phyloP scores from a whole-genome alignment of 2,797 vertebrate genomes.

The Antennarius maculatus region DNA sequence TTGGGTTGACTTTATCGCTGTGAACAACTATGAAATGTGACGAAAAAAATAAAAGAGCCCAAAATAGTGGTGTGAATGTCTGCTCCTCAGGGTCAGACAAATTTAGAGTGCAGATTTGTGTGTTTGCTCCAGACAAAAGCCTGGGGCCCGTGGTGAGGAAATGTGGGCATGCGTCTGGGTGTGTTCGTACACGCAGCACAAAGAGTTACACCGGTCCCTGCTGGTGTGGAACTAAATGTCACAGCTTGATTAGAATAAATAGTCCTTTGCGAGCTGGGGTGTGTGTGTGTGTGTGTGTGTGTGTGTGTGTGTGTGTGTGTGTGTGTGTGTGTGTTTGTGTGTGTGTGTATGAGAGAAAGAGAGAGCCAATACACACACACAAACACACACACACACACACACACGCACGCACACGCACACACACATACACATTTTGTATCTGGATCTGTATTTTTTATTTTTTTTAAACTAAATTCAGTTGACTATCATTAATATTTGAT shows the following conservation, averaged over 20 bases:
- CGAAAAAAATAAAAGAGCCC: slow-evolving; percentile 12
- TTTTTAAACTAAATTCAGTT: slow-evolving; percentile 6
- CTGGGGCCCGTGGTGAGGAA: slow-evolving; percentile 29
- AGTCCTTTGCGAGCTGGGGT: slow-evolving; percentile 37
- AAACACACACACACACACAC: not conserved
- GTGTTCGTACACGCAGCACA: slow-evolving; percentile 16
- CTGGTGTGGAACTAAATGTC: slow-evolving; percentile 68
- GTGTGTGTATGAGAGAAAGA: too few species aligned
- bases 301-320: too few species aligned
- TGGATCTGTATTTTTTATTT: not conserved
- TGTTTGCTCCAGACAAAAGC: slow-evolving; percentile 42
- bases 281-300: slow-evolving; percentile 7
- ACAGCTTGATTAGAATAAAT: slow-evolving; percentile 71
- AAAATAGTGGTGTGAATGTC: slow-evolving; percentile 34
- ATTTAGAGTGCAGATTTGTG: slow-evolving; percentile 43
- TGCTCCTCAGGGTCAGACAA: slow-evolving; percentile 44
- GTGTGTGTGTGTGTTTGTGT: not conserved
- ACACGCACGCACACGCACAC: too few species aligned
- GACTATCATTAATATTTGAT: not conserved
- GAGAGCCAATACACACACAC: not conserved
- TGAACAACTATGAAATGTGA: slow-evolving; percentile 47
- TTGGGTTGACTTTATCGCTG: slow-evolving; percentile 31
- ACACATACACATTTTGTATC: not conserved
- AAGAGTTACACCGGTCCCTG: slow-evolving; percentile 39
- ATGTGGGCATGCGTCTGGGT: slow-evolving; percentile 34